Evolutionary conservation across 2,797 vertebrate species (phyloP).

Genomic region (Malurus splendens): DNA sequence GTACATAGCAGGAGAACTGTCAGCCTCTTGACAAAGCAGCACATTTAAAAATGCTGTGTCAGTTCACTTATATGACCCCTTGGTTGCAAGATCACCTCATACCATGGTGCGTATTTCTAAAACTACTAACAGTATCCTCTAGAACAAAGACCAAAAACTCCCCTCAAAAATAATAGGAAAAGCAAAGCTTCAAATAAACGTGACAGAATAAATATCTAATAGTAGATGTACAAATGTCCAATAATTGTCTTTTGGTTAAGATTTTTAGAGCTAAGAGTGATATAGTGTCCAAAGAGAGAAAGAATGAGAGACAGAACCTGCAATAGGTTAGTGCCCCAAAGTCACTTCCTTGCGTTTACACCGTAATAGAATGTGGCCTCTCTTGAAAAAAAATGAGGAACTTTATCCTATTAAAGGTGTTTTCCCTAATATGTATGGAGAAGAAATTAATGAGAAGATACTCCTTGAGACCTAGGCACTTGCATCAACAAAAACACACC

Average conservation of each 20-base stretch:
- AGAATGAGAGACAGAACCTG: not conserved
- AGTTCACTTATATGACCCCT: conserved; percentile 61
- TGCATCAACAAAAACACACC: not conserved
- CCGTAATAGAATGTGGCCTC: not conserved
- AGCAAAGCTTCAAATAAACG: not conserved
- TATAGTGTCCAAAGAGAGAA: not conserved
- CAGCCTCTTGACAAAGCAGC: conserved; percentile 50
- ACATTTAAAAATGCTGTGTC: conserved; percentile 58
- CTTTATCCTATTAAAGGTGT: not conserved
- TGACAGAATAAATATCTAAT: not conserved
- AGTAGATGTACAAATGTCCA: not conserved
- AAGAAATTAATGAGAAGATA: not conserved
- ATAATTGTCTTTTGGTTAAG: not conserved
- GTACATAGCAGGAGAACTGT: conserved; percentile 48
- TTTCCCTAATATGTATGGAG: not conserved
- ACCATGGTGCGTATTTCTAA: not conserved
- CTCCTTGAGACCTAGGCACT: not conserved
- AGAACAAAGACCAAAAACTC: not conserved
- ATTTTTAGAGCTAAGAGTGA: not conserved
- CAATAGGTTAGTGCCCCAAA: not conserved
- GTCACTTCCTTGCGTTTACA: not conserved
- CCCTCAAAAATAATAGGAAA: not conserved
- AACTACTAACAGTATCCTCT: not conserved
- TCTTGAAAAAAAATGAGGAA: not conserved
- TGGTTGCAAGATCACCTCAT: conserved; percentile 49